phyloP scores from a whole-genome alignment of 2,888 invertebrate genomes.

The Leptura quadrifasciata region DNA sequence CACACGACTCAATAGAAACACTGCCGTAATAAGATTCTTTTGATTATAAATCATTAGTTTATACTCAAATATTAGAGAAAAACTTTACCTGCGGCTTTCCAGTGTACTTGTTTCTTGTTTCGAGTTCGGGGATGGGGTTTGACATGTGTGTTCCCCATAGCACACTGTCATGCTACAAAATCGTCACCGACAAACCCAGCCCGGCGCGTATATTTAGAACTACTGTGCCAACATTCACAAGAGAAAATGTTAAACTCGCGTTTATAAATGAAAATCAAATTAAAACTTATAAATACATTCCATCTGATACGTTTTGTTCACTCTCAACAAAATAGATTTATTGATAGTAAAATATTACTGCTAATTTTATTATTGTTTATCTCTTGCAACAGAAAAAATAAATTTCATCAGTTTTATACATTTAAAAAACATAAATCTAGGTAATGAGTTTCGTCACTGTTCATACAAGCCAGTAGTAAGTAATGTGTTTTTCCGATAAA shows the following conservation, averaged over 20 bases:
- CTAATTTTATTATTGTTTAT: constrained; percentile 6
- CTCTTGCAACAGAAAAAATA: constrained; percentile 5
- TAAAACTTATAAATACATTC: constrained; percentile 24
- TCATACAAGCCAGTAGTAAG: too few relatives aligned
- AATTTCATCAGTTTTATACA: background rate
- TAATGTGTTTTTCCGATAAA: background rate
- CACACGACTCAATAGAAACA: constrained; percentile 36
- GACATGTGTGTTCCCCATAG: constrained; percentile 81
- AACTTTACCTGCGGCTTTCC: constrained; percentile 88
- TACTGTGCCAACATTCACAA: constrained; percentile 61
- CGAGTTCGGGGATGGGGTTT: constrained; percentile 77
- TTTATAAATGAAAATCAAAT: constrained; percentile 35
- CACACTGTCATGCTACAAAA: constrained; percentile 66
- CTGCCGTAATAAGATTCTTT: constrained; percentile 3
- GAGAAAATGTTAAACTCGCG: constrained; percentile 31
- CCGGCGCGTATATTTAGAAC: constrained; percentile 67
- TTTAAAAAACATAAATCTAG: background rate
- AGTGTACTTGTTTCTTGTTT: constrained; percentile 87
- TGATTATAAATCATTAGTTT: background rate
- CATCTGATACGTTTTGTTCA: constrained; percentile 8
- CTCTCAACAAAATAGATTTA: background rate
- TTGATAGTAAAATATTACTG: constrained; percentile 17
- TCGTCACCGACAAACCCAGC: constrained; percentile 65
- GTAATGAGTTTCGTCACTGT: background rate
- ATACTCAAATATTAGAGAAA: constrained; percentile 2